Evolutionary conservation across 2,888 invertebrate genomes (phyloP).

Genomic region (Magallana nippona): DNA sequence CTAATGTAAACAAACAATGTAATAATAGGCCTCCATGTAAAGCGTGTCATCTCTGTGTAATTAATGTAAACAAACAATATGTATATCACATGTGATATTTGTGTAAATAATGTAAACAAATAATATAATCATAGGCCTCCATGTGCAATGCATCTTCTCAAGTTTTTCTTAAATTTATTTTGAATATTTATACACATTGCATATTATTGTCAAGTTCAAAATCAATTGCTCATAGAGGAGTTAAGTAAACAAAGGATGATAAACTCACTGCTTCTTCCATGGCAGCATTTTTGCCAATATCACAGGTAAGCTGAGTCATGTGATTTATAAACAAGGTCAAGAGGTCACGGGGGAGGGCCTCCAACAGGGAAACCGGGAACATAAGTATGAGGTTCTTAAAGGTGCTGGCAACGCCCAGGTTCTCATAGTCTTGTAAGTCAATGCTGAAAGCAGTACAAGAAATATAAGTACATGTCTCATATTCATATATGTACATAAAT

Average conservation of each 20-base stretch:
- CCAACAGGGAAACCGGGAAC: slow-evolving; percentile 82
- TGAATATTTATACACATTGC: too few species aligned
- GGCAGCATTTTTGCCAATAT: slow-evolving; percentile 85
- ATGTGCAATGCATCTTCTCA: not conserved
- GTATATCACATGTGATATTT: not conserved
- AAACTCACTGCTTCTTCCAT: slow-evolving; percentile 84
- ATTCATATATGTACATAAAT: too few species aligned
- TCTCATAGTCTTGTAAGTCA: slow-evolving; percentile 85
- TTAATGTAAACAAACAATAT: slow-evolving; percentile 48
- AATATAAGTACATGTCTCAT: not conserved
- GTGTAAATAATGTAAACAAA: not conserved
- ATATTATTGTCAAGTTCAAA: too few species aligned
- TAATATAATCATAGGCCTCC: slow-evolving; percentile 65
- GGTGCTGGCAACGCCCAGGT: slow-evolving; percentile 86
- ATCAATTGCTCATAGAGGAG: too few species aligned
- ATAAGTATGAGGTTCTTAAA: slow-evolving; percentile 84
- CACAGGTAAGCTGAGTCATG: slow-evolving; percentile 84
- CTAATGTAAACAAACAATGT: slow-evolving; percentile 53
- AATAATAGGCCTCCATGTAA: slow-evolving; percentile 56
- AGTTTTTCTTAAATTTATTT: too few species aligned
- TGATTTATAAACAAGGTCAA: slow-evolving; percentile 84
- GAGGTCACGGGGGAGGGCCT: slow-evolving; percentile 81
- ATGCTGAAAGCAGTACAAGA: slow-evolving; percentile 80
- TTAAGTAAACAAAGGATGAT: not conserved
- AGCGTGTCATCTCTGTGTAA: not conserved